These are phyloP conservation scores for Nemotelus pantherinus DNA, from an alignment of 2,888 invertebrate genomes.

Conservation along the genomic window DNA sequence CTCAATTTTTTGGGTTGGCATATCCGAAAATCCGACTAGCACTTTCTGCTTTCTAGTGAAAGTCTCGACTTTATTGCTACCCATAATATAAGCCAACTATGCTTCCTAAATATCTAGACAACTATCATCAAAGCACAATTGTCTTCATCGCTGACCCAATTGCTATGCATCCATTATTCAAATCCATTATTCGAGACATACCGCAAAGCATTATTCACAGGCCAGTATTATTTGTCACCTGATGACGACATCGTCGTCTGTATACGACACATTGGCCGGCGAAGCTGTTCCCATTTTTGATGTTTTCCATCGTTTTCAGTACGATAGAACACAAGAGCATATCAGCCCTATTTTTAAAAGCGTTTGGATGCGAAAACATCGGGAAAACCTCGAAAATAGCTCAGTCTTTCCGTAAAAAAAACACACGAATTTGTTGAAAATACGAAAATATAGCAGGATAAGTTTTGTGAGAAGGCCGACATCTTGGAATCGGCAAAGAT, in stretches of 20 bases:
- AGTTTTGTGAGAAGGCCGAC: not conserved
- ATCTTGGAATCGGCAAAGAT: constrained; percentile 13
- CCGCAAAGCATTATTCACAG: constrained; percentile 34
- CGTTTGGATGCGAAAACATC: not conserved
- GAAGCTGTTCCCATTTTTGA: constrained; percentile 34
- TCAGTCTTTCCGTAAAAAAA: not conserved
- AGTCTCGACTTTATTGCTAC: not conserved
- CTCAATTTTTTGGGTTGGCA: constrained; percentile 19
- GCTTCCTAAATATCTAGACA: no score
- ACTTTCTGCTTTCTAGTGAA: not conserved
- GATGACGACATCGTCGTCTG: constrained; percentile 21
- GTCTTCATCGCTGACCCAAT: no score
- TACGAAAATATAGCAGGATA: not conserved
- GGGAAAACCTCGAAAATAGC: constrained; percentile 2
- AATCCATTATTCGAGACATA: constrained; percentile 1
- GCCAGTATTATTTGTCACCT: constrained; percentile 37
- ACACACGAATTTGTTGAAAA: not conserved
- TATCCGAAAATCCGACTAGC: not conserved
- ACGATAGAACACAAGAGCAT: not conserved
- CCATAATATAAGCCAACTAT: not conserved
- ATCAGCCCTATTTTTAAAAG: constrained; percentile 7
- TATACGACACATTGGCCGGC: not conserved
- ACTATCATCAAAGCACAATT: no score
- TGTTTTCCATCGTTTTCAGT: not conserved
- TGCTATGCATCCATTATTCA: no score